Evolutionary conservation across 2,113 vertebrate genomes (phyloP), one percentile per base, ranked within the genome.

Genomic region (Callocephalon fimbriatum): DNA sequence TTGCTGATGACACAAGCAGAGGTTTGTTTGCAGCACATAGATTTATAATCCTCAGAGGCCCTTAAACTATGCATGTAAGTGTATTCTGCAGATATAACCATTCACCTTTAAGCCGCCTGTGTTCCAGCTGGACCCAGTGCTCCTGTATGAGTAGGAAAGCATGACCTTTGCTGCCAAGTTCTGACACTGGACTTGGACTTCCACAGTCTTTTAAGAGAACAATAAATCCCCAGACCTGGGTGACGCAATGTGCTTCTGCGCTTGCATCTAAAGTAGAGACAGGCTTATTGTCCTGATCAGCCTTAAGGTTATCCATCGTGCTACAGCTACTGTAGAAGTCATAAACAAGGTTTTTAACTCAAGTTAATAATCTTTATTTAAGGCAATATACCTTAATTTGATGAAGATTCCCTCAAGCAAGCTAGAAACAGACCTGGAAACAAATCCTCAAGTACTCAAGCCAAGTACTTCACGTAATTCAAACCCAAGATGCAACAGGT

Each of bases 111-210:
- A 94, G 76, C 72, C 37, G 20, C 23, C 9, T 7, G 22, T 56
- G 53, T 4, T 77, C 48, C 94, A 94, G 89, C 59, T 91, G 88
- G 74, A 96, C 83, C 44, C 61, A 53, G 77, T 44, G 84, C 90
- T 92, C 77, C 84, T 10, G 21, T 0, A 0, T 23, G 35, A 84
- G 65, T 23, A n/a, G 44, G 51, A 81, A 79, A 88, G 71, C 63
- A 31, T 1, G 22, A 94, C 47, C 85, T 94, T 95, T 92, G 90
- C 82, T 81, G 71, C 2, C 0, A 27, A 78, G 73, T 45, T 79
- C 74, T 71, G 85, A 82, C 68, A 71, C 2, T 74, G 65, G 31
- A 76, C 48, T 85, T 80, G 92, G 80, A 59, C 66, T 71, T 87
- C 21, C 65, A 73, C 2, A 6, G 9, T 15, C 22, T 67, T 90